Evolutionary conservation across 92 coral and sea anemone species (phyloP), one percentile per base, ranked within the genome.

Genomic region (Epizoanthus stellaris): DNA sequence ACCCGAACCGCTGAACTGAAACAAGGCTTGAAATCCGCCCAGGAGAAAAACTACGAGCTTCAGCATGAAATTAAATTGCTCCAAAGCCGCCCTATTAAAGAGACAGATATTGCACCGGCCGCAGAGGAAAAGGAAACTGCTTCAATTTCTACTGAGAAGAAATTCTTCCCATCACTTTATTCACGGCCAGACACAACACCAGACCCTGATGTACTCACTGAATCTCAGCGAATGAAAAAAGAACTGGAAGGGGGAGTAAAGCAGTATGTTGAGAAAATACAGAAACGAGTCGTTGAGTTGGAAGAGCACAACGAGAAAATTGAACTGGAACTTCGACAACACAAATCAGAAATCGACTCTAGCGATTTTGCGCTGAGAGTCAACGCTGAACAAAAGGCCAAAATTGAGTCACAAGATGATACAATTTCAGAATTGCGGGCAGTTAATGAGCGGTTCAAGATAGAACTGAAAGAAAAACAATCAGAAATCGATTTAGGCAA

Each of bases 281-380:
- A 79, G 19, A 79, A 79, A 64, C 83, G 83, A 63, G 72, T 79
- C 61, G 57, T 11, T 39, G 83, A 79, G 47, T 59, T 79, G 25
- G 83, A 79, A 79, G 83, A 79, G 57, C 49, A 40, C 59, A 79
- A 79, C 65, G 83, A 79, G 60, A 79, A 79, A 63, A 67, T 63
- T 6, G 59, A 79, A 43, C 12, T 34, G 15, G 83, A 79, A 25
- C 83, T 79, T 63, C 83, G 72, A 63, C 71, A 79, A 45, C 71
- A 43, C 71, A 79, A 79, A n/a, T 67, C 83, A n/a, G 83, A 79
- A 79, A 79, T 79, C 52, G 83, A 79, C 60, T 79, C 83, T 8
- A 79, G 83, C 21, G 83, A 63, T 64, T 79, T 62, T 13, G 83
- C 83, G 2, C 65, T 63, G 73, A 43, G 72, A 79, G 53, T 79